These are phyloP conservation scores for Scortum barcoo DNA, from an alignment of 2,113 vertebrate species.

Conservation along the genomic window DNA sequence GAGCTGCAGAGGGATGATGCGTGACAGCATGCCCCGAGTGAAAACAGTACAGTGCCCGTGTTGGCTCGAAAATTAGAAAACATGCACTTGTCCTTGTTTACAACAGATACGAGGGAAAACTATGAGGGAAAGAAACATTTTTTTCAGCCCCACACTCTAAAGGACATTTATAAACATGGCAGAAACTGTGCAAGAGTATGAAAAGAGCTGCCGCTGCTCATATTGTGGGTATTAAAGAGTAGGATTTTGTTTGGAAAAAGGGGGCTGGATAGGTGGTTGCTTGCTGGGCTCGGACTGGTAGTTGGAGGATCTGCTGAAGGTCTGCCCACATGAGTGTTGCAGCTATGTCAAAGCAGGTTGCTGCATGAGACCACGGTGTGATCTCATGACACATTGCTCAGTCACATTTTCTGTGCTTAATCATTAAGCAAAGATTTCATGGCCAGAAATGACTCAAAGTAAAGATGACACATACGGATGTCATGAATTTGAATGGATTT, in stretches of 20 bases:
- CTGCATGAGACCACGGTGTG: background rate
- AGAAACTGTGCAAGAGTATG: slow-evolving; percentile 6
- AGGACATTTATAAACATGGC: slow-evolving; percentile 26
- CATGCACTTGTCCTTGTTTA: slow-evolving; percentile 10
- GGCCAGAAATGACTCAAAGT: background rate
- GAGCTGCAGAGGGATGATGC: slow-evolving; percentile 18
- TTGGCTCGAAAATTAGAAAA: slow-evolving; percentile 33
- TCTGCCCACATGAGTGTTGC: slow-evolving; percentile 3
- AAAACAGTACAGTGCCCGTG: slow-evolving; percentile 3
- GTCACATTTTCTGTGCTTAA: background rate
- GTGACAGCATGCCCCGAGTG: slow-evolving; percentile 20
- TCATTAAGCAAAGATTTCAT: slow-evolving; percentile 14
- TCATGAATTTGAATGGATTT: too few species aligned
- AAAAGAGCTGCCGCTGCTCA: slow-evolving; percentile 28
- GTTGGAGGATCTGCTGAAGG: slow-evolving; percentile 4
- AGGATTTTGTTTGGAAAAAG: background rate
- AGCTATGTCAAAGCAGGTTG: slow-evolving; percentile 16
- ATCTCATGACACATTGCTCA: background rate
- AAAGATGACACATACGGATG: background rate
- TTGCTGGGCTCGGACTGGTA: background rate
- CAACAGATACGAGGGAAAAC: slow-evolving; percentile 8
- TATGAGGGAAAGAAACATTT: background rate
- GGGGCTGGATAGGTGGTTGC: background rate
- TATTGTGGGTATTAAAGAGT: background rate
- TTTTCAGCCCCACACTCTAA: background rate